A percentile compares a stretch with the other conserved stretches of the same genome.
Evolutionary conservation across 1,140 invertebrate genomes (phyloP).

Genomic region (Bathynomus jamesi): DNA sequence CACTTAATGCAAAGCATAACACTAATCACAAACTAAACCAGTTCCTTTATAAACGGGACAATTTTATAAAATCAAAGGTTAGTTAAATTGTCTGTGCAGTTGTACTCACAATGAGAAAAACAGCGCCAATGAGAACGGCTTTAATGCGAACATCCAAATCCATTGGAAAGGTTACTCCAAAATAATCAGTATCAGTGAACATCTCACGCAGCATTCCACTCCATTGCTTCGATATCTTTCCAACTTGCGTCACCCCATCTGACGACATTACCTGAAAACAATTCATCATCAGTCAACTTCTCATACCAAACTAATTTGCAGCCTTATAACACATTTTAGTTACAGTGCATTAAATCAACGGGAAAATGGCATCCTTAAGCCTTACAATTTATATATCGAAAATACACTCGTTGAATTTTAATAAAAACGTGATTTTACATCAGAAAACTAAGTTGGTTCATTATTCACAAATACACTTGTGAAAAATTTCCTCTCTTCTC

Average conservation of each 20-base stretch:
- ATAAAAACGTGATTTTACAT: too few species aligned
- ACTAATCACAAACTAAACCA: not conserved
- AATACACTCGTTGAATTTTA: too few species aligned
- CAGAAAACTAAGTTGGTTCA: too few species aligned
- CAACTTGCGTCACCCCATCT: constrained; percentile 41
- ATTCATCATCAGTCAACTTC: too few species aligned
- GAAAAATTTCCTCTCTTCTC: too few species aligned
- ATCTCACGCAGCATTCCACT: constrained; percentile 44
- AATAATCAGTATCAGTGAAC: constrained; percentile 49
- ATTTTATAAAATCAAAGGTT: not conserved
- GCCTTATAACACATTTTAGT: too few species aligned
- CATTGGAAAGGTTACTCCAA: constrained; percentile 45
- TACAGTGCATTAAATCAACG: too few species aligned
- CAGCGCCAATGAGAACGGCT: constrained; percentile 43
- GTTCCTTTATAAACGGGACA: not conserved
- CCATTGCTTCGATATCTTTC: constrained; percentile 47
- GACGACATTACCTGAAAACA: constrained; percentile 36
- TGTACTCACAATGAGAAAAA: constrained; percentile 44
- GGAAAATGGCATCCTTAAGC: too few species aligned
- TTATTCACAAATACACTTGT: too few species aligned
- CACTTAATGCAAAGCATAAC: not conserved
- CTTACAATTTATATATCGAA: too few species aligned
- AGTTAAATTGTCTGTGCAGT: not conserved
- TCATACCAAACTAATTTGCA: too few species aligned
- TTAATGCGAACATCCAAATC: constrained; percentile 46